A percentile compares a stretch with the other conserved stretches of the same genome.
phyloP scores from a whole-genome alignment of 35 echinoderm and acorn worm species.

The Lytechinus variegatus region DNA sequence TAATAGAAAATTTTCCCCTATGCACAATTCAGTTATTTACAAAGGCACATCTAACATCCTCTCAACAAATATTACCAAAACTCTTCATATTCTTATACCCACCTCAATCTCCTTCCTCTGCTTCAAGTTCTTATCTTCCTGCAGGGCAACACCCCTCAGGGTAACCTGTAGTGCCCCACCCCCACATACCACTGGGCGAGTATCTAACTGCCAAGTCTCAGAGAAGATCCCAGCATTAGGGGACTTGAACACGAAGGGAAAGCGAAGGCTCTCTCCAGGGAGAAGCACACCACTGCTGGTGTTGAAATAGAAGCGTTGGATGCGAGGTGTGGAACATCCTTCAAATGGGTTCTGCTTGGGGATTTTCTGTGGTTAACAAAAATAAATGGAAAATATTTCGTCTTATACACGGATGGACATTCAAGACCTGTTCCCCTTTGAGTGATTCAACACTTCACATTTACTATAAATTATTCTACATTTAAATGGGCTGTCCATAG shows the following conservation, averaged over 20 bases:
- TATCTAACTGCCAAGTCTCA: conserved; percentile 97
- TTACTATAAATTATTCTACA: too few species aligned
- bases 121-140: conserved; percentile 96
- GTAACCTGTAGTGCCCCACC: conserved; percentile 84
- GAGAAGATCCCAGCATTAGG: conserved; percentile 99
- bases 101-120: conserved; percentile 92
- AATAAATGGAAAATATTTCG: background rate
- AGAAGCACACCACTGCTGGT: conserved; percentile 97
- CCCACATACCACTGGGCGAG: conserved; percentile 82
- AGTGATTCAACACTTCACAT: too few species aligned
- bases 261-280: conserved; percentile 92
- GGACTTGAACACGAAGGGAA: conserved; percentile 99
- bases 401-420: too few species aligned
- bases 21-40: too few species aligned
- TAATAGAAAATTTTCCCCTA: too few species aligned
- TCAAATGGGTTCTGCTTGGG: conserved; percentile 95
- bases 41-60: background rate
- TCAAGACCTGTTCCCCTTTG: too few species aligned
- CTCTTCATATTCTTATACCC: background rate
- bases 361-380: conserved; percentile 77
- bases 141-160: conserved; percentile 84
- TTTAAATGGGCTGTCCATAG: too few species aligned
- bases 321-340: conserved; percentile 63
- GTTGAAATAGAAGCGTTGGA: conserved; percentile 98
- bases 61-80: background rate